These are phyloP conservation scores for Cryptus viduatorius DNA, from an alignment of 2,888 invertebrate species.

Conservation along the genomic window DNA sequence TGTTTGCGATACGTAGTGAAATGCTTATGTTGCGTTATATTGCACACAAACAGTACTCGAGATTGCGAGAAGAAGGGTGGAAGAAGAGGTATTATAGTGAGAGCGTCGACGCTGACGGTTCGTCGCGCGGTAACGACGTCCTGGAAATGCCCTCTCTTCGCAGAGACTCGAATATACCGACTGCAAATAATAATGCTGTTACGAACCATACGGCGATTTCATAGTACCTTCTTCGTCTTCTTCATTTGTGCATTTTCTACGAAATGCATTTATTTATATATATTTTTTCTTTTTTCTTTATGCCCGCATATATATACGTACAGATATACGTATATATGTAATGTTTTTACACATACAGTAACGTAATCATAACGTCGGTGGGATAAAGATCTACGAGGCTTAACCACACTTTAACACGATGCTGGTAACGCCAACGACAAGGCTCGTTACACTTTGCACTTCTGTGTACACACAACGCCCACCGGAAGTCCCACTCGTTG, in stretches of 20 bases:
- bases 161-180: constrained; percentile 63
- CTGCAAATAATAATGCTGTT: constrained; percentile 54
- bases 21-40: constrained; percentile 39
- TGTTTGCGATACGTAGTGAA: constrained; percentile 43
- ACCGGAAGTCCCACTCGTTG: constrained; percentile 57
- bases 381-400: constrained; percentile 63
- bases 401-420: constrained; percentile 64
- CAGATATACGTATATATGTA: background rate
- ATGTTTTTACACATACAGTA: constrained; percentile 44
- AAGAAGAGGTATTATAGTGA: constrained; percentile 41
- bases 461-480: constrained; percentile 53
- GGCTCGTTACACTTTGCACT: constrained; percentile 65
- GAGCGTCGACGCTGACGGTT: constrained; percentile 31
- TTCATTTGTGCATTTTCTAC: constrained; percentile 55
- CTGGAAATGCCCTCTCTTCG: constrained; percentile 60
- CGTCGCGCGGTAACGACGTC: constrained; percentile 66
- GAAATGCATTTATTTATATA: constrained; percentile 60
- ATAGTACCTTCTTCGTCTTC: constrained; percentile 36
- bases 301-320: background rate
- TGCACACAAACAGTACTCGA: constrained; percentile 45
- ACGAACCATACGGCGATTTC: constrained; percentile 11
- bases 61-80: constrained; percentile 53
- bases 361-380: constrained; percentile 60
- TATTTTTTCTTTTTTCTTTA: constrained; percentile 29
- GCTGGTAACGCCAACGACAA: constrained; percentile 43